phyloP scores from a whole-genome alignment of 2,888 invertebrate genomes.

The Perizoma affinitatum region DNA sequence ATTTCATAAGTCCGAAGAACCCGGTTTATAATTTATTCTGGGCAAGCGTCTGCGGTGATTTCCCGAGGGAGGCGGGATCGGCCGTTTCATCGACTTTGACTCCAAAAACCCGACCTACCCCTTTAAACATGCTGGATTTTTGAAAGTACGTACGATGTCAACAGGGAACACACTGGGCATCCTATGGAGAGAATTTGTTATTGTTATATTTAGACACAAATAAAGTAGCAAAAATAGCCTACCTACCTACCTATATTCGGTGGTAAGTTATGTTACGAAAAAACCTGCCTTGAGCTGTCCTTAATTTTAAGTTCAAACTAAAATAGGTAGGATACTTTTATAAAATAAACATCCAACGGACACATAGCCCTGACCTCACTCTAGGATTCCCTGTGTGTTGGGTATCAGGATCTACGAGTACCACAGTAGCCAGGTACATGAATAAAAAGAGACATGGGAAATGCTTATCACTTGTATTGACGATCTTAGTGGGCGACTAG shows the following conservation, averaged over 20 bases:
- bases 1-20: conserved; percentile 13
- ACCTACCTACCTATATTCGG: conserved; percentile 8
- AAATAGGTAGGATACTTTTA: too few relatives aligned
- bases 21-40: conserved; percentile 38
- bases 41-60: conserved; percentile 35
- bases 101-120: background rate
- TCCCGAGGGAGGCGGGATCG: conserved; percentile 32
- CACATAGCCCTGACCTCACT: too few relatives aligned
- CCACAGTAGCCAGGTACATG: too few relatives aligned
- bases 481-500: too few relatives aligned
- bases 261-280: conserved; percentile 11
- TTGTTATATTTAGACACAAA: conserved; percentile 20
- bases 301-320: conserved; percentile 7
- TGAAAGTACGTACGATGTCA: conserved; percentile 7
- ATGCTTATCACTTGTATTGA: too few relatives aligned
- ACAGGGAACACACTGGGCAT: background rate
- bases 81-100: conserved; percentile 13
- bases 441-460: too few relatives aligned
- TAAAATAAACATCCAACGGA: too few relatives aligned
- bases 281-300: conserved; percentile 6
- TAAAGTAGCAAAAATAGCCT: conserved; percentile 20
- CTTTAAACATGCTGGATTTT: conserved; percentile 6
- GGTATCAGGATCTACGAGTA: too few relatives aligned
- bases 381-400: too few relatives aligned
- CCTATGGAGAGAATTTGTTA: conserved; percentile 8